Evolutionary conservation across 2,797 vertebrate genomes (phyloP).

Genomic region (Trematomus bernacchii): DNA sequence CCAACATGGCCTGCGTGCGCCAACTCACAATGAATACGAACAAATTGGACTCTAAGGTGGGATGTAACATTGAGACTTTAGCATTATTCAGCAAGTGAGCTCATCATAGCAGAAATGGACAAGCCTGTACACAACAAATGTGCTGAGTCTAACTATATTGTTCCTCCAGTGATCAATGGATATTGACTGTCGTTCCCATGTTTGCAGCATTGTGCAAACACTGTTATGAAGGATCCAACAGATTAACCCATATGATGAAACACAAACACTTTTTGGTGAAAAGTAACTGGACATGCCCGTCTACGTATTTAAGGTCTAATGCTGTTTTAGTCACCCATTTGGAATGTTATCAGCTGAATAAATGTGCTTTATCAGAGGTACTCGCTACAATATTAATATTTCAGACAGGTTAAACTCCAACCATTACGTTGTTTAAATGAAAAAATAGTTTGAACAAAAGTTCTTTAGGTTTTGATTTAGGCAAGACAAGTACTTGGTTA

Average conservation of each 20-base stretch:
- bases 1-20: conserved; percentile 14
- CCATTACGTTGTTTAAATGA: too few relatives aligned
- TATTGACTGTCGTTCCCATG: conserved; percentile 36
- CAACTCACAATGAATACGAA: conserved; percentile 29
- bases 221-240: not conserved
- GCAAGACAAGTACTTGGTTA: too few relatives aligned
- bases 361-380: too few relatives aligned
- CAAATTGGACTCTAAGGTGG: conserved; percentile 32
- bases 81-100: conserved; percentile 43
- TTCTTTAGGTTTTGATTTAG: too few relatives aligned
- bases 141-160: conserved; percentile 40
- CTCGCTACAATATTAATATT: too few relatives aligned
- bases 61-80: conserved; percentile 12
- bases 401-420: too few relatives aligned
- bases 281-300: not conserved
- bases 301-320: not conserved
- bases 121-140: conserved; percentile 39
- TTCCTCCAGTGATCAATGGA: conserved; percentile 34
- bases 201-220: conserved; percentile 33
- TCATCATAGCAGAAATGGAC: conserved; percentile 45
- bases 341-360: too few relatives aligned
- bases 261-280: not conserved
- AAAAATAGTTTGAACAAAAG: too few relatives aligned
- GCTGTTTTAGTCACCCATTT: not conserved
- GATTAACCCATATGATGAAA: not conserved